Evolutionary conservation across 2,888 invertebrate genomes (phyloP), one percentile per base, ranked within the genome.

Genomic region (Rhagonycha lutea): DNA sequence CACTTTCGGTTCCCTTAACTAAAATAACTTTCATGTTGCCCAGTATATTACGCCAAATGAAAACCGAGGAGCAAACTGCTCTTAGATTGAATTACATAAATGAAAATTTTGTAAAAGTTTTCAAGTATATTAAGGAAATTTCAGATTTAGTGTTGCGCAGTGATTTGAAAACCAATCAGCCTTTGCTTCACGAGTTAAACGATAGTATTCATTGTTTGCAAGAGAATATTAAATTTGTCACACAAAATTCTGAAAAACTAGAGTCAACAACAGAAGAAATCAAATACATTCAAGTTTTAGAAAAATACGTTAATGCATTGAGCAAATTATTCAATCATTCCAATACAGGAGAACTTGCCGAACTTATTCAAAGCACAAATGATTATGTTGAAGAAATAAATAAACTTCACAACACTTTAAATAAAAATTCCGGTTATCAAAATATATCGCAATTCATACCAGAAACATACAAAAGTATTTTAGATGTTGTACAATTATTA

Each of bases 31-130:
- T 80, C 10, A 78, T 80, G n/a, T 69, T 85, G 62, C 84, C 85
- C 18, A 79, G 78, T 60, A 70, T 86, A 47, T 78, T 83, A 9
- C 74, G 81, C 24, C 84, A 86, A 74, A 74, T 87, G n/a, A 83
- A 85, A 74, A 61, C 75, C 7, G n/a, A 47, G 12, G 63, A 84
- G 80, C 23, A 79, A 47, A 47, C 12, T 47, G 47, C 47, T 7
- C 47, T 47, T n/a, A 47, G 47, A 47, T n/a, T 47, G 0, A 47
- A 47, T n/a, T 47, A 47, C 74, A 61, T 80, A 79, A 72, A 73
- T 73, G 61, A 68, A 14, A 72, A 78, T 61, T 26, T 82, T 29
- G 71, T 79, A 29, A 73, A 74, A 32, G 79, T 72, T 47, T 68
- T 82, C 7, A 69, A 65, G 14, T 69, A 72, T 14, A 74, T 80